A percentile compares a stretch with the other conserved stretches of the same genome.
Evolutionary conservation across 1,140 invertebrate species (phyloP).

Genomic region (Eulimnadia texana): DNA sequence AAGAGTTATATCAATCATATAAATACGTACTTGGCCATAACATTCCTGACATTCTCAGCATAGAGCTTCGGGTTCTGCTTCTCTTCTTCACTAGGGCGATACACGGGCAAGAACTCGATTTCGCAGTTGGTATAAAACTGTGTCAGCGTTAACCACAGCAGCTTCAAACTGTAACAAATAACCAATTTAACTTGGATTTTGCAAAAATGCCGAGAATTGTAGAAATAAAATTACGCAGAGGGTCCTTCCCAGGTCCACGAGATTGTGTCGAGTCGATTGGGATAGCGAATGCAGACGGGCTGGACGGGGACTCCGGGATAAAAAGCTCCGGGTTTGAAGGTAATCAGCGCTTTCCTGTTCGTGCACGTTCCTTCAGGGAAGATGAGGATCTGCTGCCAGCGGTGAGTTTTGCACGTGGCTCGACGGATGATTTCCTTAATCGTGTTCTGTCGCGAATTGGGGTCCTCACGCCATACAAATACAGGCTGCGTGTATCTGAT

Average conservation of each 20-base stretch:
- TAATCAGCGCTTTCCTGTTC: slow-evolving; percentile 80
- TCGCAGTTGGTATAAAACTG: slow-evolving; percentile 80
- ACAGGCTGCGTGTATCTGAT: slow-evolving; percentile 89
- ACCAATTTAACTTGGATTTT: slow-evolving; percentile 1
- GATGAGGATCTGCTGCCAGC: slow-evolving; percentile 90
- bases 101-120: slow-evolving; percentile 89
- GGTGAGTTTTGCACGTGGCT: slow-evolving; percentile 53
- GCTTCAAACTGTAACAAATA: slow-evolving; percentile 45
- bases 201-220: no score
- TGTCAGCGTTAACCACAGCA: slow-evolving; percentile 79
- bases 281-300: slow-evolving; percentile 81
- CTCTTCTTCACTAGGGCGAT: slow-evolving; percentile 72
- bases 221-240: slow-evolving; percentile 80
- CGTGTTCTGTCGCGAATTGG: slow-evolving; percentile 76
- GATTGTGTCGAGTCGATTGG: slow-evolving; percentile 78
- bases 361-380: slow-evolving; percentile 94
- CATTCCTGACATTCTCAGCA: slow-evolving; percentile 72
- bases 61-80: slow-evolving; percentile 74
- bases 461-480: slow-evolving; percentile 82
- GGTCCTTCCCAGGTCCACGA: slow-evolving; percentile 98
- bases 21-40: slow-evolving; percentile 74
- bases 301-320: slow-evolving; percentile 89
- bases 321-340: slow-evolving; percentile 86
- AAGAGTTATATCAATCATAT: no score
- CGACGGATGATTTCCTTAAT: slow-evolving; percentile 78